Evolutionary conservation across 92 coral and sea anemone species (phyloP).

Genomic region (Nematostella vectensis): DNA sequence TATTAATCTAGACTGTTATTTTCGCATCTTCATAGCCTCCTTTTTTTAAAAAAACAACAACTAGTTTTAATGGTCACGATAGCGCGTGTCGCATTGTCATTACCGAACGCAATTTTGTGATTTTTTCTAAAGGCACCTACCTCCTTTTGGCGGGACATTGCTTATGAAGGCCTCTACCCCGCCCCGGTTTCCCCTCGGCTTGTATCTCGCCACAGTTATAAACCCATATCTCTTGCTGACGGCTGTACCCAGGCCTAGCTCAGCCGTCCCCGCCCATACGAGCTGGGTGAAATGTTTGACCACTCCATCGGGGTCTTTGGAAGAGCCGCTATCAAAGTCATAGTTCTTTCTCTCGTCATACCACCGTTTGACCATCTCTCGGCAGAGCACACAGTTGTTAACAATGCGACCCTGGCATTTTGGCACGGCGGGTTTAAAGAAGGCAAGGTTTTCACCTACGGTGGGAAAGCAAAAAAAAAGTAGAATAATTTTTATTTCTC

Average conservation of each 20-base stretch:
- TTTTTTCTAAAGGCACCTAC: too few relatives aligned
- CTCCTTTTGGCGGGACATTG: conserved; percentile 87
- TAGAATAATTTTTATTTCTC: too few relatives aligned
- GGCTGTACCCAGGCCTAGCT: conserved; percentile 93
- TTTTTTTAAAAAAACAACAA: not conserved
- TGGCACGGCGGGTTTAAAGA: conserved; percentile 68
- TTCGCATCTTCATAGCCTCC: too few relatives aligned
- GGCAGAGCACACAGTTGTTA: conserved; percentile 71
- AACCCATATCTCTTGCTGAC: conserved; percentile 87
- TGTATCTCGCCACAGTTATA: conserved; percentile 88
- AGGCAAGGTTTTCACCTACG: conserved; percentile 92
- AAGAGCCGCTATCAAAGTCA: conserved; percentile 66
- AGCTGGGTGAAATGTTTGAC: conserved; percentile 86
- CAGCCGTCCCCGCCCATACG: conserved; percentile 81
- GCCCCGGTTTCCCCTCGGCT: conserved; percentile 67
- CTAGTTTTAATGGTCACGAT: too few relatives aligned
- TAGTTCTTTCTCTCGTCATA: conserved; percentile 78
- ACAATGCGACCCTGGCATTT: conserved; percentile 74
- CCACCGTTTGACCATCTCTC: conserved; percentile 95
- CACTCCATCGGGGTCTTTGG: conserved; percentile 24
- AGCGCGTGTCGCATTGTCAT: conserved; percentile 4
- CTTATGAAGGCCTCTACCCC: conserved; percentile 35
- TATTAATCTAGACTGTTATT: too few relatives aligned
- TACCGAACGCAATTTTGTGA: too few relatives aligned
- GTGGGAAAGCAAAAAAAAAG: not conserved